phyloP scores from a whole-genome alignment of 2,113 vertebrate species.

The Malurus cyaneus region DNA sequence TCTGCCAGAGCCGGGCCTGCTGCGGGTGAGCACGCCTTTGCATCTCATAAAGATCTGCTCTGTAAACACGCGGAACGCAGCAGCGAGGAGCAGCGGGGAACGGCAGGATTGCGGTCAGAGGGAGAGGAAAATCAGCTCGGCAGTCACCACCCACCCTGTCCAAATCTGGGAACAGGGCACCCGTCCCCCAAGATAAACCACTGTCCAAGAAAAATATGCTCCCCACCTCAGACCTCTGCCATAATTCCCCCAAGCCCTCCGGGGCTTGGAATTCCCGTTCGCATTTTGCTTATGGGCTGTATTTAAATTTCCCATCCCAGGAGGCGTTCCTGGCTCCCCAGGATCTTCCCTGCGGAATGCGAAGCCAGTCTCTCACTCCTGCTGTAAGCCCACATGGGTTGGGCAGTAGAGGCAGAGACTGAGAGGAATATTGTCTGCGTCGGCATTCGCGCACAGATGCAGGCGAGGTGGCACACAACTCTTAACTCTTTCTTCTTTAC shows the following conservation, averaged over 20 bases:
- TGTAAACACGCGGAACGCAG: not conserved
- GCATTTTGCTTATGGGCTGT: accelerated
- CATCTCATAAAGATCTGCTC: not conserved
- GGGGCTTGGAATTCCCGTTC: accelerated
- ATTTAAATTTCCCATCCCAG: not conserved
- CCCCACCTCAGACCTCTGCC: accelerated
- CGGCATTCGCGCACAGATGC: accelerated
- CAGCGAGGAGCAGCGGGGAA: not conserved
- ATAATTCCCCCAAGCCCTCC: accelerated
- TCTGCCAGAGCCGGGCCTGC: not conserved
- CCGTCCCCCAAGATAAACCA: not conserved
- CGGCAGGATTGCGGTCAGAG: accelerated
- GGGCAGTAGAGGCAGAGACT: not conserved
- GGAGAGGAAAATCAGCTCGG: not conserved
- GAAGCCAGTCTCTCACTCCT: not conserved
- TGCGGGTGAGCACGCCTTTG: not conserved
- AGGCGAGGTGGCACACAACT: not conserved
- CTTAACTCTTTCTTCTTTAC: not conserved
- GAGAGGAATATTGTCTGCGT: no score
- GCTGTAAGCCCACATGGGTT: accelerated
- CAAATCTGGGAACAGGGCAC: accelerated
- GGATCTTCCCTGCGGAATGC: not conserved
- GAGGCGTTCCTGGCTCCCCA: no score
- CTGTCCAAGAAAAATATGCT: accelerated
- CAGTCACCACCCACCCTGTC: accelerated